Percentiles rank a stretch among this genome's conserved stretches.
These are phyloP conservation scores for Euzetes globulus DNA, from an alignment of 2,888 invertebrate species.

Conservation along the genomic window DNA sequence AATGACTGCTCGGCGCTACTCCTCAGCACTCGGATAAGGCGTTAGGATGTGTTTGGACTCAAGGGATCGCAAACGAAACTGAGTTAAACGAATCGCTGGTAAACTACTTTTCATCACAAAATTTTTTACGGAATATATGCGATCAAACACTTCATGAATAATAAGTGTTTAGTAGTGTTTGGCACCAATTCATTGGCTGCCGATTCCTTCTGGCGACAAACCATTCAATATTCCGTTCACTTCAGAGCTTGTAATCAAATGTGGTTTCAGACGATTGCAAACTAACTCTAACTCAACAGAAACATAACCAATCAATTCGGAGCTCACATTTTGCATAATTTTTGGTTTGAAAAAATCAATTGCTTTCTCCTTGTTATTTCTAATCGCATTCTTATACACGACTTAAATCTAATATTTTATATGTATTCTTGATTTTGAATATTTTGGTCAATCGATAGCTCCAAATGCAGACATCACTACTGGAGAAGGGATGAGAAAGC, in stretches of 20 bases:
- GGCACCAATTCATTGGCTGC: slow-evolving; percentile 8
- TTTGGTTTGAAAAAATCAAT: not conserved
- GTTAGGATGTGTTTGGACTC: not conserved
- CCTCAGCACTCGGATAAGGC: not conserved
- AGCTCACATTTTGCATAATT: slow-evolving; percentile 21
- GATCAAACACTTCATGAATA: slow-evolving; percentile 31
- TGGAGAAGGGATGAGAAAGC: too few species aligned
- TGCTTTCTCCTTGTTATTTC: not conserved
- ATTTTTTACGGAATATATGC: slow-evolving; percentile 22
- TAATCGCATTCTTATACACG: not conserved
- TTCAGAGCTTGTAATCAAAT: slow-evolving; percentile 9
- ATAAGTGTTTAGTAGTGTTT: slow-evolving; percentile 26
- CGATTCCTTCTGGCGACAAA: slow-evolving; percentile 18
- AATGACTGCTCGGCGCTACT: not conserved
- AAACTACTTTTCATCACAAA: not conserved
- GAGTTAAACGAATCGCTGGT: slow-evolving; percentile 22
- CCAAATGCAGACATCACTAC: too few species aligned
- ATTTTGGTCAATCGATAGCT: too few species aligned
- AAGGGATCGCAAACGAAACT: slow-evolving; percentile 20
- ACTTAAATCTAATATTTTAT: not conserved
- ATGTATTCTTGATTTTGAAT: not conserved
- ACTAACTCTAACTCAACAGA: slow-evolving; percentile 1
- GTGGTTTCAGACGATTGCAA: not conserved
- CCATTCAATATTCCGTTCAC: slow-evolving; percentile 13
- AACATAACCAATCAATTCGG: slow-evolving; percentile 15